A percentile compares a stretch with the other conserved stretches of the same genome.
These are phyloP conservation scores for Drosophila sucinea DNA, from an alignment of 1,140 invertebrate genomes.

Conservation along the genomic window DNA sequence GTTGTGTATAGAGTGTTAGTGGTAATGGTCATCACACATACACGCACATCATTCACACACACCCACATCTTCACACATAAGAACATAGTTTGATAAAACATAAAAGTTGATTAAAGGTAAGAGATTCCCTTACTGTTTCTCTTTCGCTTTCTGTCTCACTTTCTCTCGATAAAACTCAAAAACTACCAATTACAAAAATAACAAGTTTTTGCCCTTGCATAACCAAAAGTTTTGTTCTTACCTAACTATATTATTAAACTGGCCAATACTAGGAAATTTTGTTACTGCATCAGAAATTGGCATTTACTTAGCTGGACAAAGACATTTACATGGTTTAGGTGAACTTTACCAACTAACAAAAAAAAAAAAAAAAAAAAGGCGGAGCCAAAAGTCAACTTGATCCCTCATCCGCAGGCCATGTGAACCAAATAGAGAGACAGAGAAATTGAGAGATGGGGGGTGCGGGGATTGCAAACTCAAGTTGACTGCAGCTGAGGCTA, in stretches of 20 bases:
- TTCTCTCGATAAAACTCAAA: conserved; percentile 46
- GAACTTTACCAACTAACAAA: conserved; percentile 15
- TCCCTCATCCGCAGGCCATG: conserved; percentile 41
- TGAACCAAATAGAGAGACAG: conserved; percentile 19
- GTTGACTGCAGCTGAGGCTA: conserved; percentile 75
- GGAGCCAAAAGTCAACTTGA: conserved; percentile 54
- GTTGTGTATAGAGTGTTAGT: conserved; percentile 9
- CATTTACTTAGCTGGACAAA: conserved; percentile 44
- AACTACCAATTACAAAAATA: conserved; percentile 75
- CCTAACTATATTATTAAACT: conserved; percentile 49
- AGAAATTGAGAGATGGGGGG: conserved; percentile 19
- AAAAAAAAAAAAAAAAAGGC: neutral
- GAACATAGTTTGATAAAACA: conserved; percentile 43
- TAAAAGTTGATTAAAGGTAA: conserved; percentile 21
- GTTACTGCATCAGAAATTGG: conserved; percentile 20
- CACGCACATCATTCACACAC: conserved; percentile 29
- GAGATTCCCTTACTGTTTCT: neutral
- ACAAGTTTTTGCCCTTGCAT: conserved; percentile 35
- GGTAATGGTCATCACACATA: conserved; percentile 16
- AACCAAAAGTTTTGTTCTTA: conserved; percentile 10
- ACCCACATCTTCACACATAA: neutral
- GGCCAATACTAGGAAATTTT: conserved; percentile 36
- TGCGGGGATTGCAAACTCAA: conserved; percentile 41
- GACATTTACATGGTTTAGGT: conserved; percentile 52
- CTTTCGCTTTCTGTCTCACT: neutral